phyloP scores from a whole-genome alignment of 2,797 vertebrate genomes.

The Hirundo rustica region DNA sequence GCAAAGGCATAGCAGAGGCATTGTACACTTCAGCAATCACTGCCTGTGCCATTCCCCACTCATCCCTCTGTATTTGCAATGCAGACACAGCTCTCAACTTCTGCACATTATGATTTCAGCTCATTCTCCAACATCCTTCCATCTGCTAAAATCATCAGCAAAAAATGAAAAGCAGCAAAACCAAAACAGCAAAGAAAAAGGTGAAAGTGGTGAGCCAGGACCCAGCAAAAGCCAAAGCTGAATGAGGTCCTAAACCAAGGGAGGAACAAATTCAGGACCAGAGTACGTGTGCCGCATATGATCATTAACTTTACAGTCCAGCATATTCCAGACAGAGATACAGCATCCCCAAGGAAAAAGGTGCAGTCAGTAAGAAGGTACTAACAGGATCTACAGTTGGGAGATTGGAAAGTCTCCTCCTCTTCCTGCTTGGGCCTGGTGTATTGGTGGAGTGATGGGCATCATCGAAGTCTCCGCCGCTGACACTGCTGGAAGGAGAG shows the following conservation, averaged over 20 bases:
- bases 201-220: neutral
- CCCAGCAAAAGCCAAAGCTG: neutral
- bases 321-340: neutral
- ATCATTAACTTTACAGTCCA: neutral
- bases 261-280: neutral
- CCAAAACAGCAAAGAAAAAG: neutral
- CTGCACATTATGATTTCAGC: neutral
- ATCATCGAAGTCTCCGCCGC: slow-evolving; percentile 96
- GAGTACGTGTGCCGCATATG: rapidly evolving
- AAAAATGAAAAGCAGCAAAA: neutral
- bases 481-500: slow-evolving; percentile 96
- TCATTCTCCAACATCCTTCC: neutral
- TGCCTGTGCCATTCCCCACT: neutral
- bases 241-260: neutral
- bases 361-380: neutral
- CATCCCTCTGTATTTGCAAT: neutral
- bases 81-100: neutral
- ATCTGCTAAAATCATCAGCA: neutral
- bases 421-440: slow-evolving; percentile 91
- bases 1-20: neutral
- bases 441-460: slow-evolving; percentile 88
- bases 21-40: neutral
- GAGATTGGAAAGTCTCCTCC: slow-evolving; percentile 91
- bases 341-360: neutral
- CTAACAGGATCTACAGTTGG: slow-evolving; percentile 98